A percentile compares a stretch with the other conserved stretches of the same genome.
phyloP scores from a whole-genome alignment of 1,140 invertebrate species.

The Bathynomus jamesi region DNA sequence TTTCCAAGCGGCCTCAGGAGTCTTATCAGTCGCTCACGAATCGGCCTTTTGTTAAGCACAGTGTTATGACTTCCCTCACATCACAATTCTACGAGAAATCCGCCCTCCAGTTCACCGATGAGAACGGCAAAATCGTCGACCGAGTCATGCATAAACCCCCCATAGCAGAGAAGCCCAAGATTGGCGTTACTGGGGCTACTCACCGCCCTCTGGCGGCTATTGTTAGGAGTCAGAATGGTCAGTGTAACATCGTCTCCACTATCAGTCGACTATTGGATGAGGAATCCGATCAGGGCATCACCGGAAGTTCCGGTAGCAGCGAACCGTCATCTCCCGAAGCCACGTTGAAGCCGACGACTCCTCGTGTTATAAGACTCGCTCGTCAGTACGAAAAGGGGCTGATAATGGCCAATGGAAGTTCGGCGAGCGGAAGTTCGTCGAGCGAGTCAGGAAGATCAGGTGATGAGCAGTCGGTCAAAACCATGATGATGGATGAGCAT shows the following conservation, averaged over 20 bases:
- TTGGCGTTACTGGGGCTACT: conserved; percentile 9
- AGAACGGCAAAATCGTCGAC: no score
- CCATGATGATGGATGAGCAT: conserved; percentile 33
- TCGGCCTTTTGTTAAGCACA: no score
- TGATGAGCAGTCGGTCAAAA: conserved; percentile 20
- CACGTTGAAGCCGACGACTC: conserved; percentile 30
- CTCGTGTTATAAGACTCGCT: conserved; percentile 29
- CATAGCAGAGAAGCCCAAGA: conserved; percentile 30
- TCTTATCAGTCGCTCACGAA: neutral
- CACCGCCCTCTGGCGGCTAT: no score
- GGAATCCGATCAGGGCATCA: conserved; percentile 27
- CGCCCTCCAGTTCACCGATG: no score
- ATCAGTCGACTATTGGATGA: conserved; percentile 32
- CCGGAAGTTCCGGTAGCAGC: conserved; percentile 25
- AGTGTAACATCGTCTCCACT: conserved; percentile 32
- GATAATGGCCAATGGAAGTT: no score
- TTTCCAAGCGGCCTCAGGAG: neutral
- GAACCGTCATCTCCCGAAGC: conserved; percentile 35
- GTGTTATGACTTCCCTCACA: no score
- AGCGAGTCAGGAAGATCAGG: no score
- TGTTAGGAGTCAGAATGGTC: no score
- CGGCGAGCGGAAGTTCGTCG: no score
- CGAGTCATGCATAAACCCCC: conserved; percentile 33
- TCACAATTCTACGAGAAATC: no score
- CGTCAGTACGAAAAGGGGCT: conserved; percentile 28